Evolutionary conservation across 2,113 vertebrate genomes (phyloP).

Genomic region (Chloroceryle aenea): DNA sequence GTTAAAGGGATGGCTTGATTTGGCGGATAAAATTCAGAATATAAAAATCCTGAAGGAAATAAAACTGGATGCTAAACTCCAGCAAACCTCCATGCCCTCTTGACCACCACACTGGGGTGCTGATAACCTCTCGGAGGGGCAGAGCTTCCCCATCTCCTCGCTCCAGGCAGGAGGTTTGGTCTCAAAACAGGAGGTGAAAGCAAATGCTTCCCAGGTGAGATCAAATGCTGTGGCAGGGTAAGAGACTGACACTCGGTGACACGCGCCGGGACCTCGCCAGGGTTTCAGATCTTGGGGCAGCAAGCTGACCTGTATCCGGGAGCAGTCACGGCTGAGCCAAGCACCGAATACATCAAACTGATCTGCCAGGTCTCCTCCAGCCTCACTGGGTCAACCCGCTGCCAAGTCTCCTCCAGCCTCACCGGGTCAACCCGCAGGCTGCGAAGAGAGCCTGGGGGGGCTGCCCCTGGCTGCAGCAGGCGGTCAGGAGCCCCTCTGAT

Average conservation of each 20-base stretch:
- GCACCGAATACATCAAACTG: not conserved
- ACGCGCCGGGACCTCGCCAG: rapidly evolving
- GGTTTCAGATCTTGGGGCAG: not conserved
- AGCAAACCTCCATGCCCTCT: not conserved
- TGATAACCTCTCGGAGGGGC: not conserved
- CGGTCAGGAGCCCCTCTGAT: rapidly evolving
- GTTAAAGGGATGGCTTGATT: not conserved
- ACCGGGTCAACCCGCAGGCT: not conserved
- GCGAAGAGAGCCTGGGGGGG: not conserved
- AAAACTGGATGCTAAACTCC: not conserved
- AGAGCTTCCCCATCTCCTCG: not conserved
- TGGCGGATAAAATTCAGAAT: not conserved
- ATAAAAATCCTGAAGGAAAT: not conserved
- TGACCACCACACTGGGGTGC: rapidly evolving
- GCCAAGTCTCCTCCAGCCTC: not conserved
- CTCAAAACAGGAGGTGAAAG: not conserved
- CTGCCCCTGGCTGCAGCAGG: not conserved
- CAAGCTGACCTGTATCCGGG: not conserved
- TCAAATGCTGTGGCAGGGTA: not conserved
- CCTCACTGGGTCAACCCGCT: too few species aligned
- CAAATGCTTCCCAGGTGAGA: not conserved
- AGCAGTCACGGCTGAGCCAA: not conserved
- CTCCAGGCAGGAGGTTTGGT: not conserved
- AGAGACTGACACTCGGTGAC: not conserved
- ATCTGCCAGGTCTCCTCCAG: not conserved